A percentile compares a stretch with the other conserved stretches of the same genome.
Evolutionary conservation across 2,797 vertebrate genomes (phyloP).

Genomic region (Chaetophractus vellerosus): DNA sequence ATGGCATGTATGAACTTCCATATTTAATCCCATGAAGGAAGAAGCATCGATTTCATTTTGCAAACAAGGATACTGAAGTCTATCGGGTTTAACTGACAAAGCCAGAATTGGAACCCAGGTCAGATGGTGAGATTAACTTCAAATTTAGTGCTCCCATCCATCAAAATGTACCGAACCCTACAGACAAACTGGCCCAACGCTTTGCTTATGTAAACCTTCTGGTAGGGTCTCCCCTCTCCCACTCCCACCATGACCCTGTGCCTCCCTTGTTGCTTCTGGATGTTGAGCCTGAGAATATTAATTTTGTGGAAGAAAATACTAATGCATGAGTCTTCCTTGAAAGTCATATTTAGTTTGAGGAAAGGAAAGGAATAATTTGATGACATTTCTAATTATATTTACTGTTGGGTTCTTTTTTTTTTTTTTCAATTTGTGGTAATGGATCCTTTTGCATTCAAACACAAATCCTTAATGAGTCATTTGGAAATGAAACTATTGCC

Average conservation of each 20-base stretch:
- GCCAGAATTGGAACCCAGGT: not conserved
- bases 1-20: not conserved
- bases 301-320: not conserved
- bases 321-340: not conserved
- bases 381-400: conserved; percentile 63
- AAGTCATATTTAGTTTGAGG: conserved; percentile 30
- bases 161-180: not conserved
- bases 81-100: not conserved
- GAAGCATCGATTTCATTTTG: conserved; percentile 1
- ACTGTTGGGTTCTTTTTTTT: not conserved
- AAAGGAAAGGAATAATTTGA: conserved; percentile 8
- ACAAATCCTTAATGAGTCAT: conserved; percentile 21
- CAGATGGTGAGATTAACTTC: not conserved
- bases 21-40: conserved; percentile 36
- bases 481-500: not conserved
- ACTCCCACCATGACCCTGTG: accelerated
- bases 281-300: not conserved
- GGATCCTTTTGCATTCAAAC: not conserved
- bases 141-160: not conserved
- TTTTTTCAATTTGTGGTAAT: not conserved
- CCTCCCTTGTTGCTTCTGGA: not conserved
- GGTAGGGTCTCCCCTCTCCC: not conserved
- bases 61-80: not conserved
- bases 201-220: not conserved
- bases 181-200: not conserved